Conservation (phyloP, 1,140 invertebrate genomes). For the Macrosteles quadrilineatus region DNA sequence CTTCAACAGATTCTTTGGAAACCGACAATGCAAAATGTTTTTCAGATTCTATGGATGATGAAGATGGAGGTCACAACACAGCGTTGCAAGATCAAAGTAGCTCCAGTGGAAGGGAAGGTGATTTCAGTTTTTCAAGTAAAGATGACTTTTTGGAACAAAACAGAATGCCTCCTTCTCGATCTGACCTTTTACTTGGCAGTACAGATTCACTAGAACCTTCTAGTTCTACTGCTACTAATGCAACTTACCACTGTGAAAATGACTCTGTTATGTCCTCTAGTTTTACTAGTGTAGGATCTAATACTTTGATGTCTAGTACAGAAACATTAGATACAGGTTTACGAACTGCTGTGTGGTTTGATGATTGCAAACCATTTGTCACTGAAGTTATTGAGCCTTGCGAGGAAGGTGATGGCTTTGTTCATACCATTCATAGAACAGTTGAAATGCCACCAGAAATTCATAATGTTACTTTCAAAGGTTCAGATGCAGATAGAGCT, state of each 20-base stretch:
- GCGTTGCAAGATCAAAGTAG: constrained; percentile 50
- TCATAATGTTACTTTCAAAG: constrained; percentile 57
- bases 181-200: constrained; percentile 60
- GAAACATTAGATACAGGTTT: constrained; percentile 60
- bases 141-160: constrained; percentile 49
- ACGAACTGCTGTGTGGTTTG: constrained; percentile 49
- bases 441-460: constrained; percentile 57
- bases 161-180: constrained; percentile 47
- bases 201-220: constrained; percentile 68
- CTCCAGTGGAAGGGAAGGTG: constrained; percentile 51
- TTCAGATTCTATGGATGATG: constrained; percentile 56
- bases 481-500: constrained; percentile 54
- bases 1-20: constrained; percentile 43
- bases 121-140: constrained; percentile 52
- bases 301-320: constrained; percentile 70
- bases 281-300: constrained; percentile 74
- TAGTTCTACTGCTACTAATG: constrained; percentile 75
- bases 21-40: constrained; percentile 40
- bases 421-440: constrained; percentile 52
- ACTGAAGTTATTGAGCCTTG: constrained; percentile 54
- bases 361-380: constrained; percentile 51
- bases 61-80: constrained; percentile 42
- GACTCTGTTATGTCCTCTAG: constrained; percentile 81
- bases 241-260: constrained; percentile 80
- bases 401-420: constrained; percentile 48